phyloP scores from a whole-genome alignment of 2,113 vertebrate genomes.

The Boleophthalmus pectinirostris region DNA sequence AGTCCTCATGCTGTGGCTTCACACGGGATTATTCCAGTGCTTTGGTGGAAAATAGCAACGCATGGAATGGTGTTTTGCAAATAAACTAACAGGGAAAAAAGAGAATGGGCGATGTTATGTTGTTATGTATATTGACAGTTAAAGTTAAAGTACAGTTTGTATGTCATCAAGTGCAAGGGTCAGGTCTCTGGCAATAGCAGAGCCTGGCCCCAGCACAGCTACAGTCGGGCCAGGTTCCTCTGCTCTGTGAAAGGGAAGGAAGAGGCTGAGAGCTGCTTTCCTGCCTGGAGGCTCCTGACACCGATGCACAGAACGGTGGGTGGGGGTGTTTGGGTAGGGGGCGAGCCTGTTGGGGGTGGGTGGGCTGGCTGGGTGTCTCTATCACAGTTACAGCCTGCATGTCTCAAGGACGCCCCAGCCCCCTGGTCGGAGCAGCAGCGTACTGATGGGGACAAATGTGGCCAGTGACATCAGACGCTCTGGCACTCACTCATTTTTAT shows the following conservation, averaged over 20 bases:
- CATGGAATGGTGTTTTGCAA: background rate
- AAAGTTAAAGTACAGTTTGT: background rate
- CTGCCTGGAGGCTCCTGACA: constrained; percentile 68
- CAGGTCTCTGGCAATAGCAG: constrained; percentile 43
- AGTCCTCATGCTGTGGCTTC: constrained; percentile 58
- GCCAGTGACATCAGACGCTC: constrained; percentile 75
- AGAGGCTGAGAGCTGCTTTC: constrained; percentile 61
- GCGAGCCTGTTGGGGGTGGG: background rate
- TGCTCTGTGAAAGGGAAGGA: constrained; percentile 43
- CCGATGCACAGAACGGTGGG: constrained; percentile 56
- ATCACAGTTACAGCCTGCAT: constrained; percentile 33
- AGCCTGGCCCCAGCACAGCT: background rate
- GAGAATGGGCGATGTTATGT: background rate
- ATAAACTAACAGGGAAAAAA: constrained; percentile 7
- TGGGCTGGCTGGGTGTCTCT: constrained; percentile 13
- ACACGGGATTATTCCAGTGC: constrained; percentile 39
- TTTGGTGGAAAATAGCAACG: constrained; percentile 18
- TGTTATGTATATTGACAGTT: background rate
- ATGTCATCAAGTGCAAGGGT: constrained; percentile 32
- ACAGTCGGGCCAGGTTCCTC: constrained; percentile 11
- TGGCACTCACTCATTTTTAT: constrained; percentile 79
- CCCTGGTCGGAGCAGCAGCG: constrained; percentile 61
- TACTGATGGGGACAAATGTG: constrained; percentile 75
- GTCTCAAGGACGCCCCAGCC: constrained; percentile 79
- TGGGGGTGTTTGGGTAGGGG: constrained; percentile 28